These are phyloP conservation scores for Hylomyscus alleni DNA, from an alignment of 2,797 vertebrate genomes.

Conservation along the genomic window DNA sequence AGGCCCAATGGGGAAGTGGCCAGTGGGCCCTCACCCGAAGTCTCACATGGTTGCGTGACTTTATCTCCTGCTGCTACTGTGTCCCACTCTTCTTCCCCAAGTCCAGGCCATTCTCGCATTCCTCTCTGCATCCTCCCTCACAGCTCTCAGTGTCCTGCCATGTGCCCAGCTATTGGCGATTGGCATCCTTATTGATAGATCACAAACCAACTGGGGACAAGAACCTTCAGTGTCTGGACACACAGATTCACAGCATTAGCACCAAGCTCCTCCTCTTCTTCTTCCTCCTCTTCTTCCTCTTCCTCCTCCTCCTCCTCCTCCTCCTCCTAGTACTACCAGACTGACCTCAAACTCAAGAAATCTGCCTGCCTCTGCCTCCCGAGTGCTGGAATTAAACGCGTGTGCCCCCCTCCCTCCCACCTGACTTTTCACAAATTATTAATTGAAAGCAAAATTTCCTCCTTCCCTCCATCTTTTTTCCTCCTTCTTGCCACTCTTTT, in stretches of 20 bases:
- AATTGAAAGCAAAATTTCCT: background rate
- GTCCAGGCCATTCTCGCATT: no score
- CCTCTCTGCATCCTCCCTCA: no score
- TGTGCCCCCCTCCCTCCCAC: background rate
- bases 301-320: no score
- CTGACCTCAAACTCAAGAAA: background rate
- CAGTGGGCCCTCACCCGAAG: no score
- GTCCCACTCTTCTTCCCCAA: no score
- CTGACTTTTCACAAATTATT: background rate
- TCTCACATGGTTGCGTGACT: no score
- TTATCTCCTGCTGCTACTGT: no score
- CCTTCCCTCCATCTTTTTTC: background rate
- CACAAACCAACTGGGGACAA: no score
- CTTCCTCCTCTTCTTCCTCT: no score
- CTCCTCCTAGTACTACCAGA: background rate
- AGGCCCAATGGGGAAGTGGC: background rate
- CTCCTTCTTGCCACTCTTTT: background rate
- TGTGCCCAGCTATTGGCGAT: no score
- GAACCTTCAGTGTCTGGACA: background rate
- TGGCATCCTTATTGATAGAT: no score
- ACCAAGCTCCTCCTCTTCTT: background rate
- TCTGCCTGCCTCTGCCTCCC: background rate
- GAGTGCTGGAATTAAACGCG: background rate
- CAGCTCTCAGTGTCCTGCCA: no score
- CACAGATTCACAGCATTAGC: background rate